Evolutionary conservation across 2,113 vertebrate genomes (phyloP), one percentile per base, ranked within the genome.

Genomic region (Scolopax mira): DNA sequence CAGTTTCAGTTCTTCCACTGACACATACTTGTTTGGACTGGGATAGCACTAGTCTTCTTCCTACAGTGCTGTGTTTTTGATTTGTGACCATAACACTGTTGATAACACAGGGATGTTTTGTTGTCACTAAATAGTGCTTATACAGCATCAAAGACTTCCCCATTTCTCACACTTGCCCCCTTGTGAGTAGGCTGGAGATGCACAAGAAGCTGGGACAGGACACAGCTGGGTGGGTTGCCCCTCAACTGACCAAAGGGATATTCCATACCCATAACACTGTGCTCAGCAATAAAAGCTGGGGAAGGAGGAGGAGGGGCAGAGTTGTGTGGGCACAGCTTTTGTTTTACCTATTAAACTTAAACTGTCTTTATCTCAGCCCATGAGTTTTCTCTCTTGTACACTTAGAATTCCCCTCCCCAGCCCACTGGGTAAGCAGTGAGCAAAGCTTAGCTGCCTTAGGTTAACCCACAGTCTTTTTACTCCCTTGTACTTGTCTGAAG

Each of bases 151-250:
- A 61, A 39, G 35, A 13, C 31, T 73, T 54, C 13, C 27, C 46
- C 1, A 0, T 30, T 57, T 57, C 54, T 13, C 48, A 83, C 11
- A 18, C 9, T 2, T 2, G 8, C 12, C 6, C 49, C 19, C 13
- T 69, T n/a, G 7, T 1, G 1, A 49, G 25, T 1, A 21, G 37
- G 35, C 54, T 84, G 23, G 27, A 25, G 18, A 13, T 12, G 9
- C 28, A 54, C 48, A 64, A 44, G 46, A 10, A 66, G 18, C 5
- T 27, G 30, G n/a, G 31, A 69, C 4, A 7, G 58, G 17, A 37
- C 44, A 37, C 31, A 42, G 48, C 12, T 0, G 0, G 12, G 25
- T 3, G 30, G 57, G 49, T n/a, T 33, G 21, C 21, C 15, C 8
- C 44, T 21, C 1, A 2, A 3, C 16, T 15, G 28, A 23, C 10